Evolutionary conservation across 2,888 invertebrate species (phyloP).

Genomic region (Metallyticus violacea): DNA sequence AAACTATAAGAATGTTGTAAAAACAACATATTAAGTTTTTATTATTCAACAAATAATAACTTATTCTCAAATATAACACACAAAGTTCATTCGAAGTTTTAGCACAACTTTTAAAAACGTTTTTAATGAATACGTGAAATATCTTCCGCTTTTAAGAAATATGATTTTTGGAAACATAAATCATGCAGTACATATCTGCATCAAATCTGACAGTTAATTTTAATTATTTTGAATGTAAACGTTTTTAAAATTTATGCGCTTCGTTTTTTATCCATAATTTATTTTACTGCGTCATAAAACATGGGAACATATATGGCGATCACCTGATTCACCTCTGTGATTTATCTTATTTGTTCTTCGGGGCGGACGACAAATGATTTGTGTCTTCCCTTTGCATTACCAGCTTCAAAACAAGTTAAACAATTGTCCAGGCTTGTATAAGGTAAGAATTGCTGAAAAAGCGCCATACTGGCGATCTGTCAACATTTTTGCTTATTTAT

Average conservation of each 20-base stretch:
- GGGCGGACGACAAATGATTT: too few species aligned
- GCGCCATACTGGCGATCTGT: not conserved
- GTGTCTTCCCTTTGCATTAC: not conserved
- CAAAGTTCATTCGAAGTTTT: too few species aligned
- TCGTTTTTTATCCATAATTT: not conserved
- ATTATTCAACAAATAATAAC: too few species aligned
- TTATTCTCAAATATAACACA: too few species aligned
- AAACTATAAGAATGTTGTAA: too few species aligned
- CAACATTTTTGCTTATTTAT: not conserved
- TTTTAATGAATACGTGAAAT: too few species aligned
- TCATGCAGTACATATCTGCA: not conserved
- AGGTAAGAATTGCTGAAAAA: not conserved
- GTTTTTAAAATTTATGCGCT: not conserved
- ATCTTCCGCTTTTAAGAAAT: too few species aligned
- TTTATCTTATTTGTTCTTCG: not conserved
- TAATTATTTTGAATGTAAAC: not conserved
- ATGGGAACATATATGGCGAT: not conserved
- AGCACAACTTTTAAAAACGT: too few species aligned
- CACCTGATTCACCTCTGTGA: not conserved
- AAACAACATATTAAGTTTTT: too few species aligned
- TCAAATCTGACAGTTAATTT: not conserved
- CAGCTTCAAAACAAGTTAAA: not conserved
- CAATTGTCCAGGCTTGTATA: not conserved
- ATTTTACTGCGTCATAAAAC: not conserved
- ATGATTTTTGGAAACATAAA: not conserved